Conservation (phyloP, 2,888 invertebrate genomes). For the Alloplasta piceator region DNA sequence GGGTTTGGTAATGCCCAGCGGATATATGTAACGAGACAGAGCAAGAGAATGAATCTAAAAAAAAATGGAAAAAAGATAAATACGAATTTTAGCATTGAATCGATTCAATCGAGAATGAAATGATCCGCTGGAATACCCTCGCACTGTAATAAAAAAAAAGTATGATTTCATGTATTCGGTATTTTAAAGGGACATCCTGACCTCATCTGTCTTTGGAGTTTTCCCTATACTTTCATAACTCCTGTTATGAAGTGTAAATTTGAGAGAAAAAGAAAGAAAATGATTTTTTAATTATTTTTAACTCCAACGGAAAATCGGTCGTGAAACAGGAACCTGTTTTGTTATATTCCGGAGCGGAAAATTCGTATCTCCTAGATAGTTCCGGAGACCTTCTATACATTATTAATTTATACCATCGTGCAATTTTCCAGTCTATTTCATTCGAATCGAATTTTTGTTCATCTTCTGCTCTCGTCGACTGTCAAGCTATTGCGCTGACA, state of each 20-base stretch:
- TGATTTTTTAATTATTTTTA: conserved; percentile 21
- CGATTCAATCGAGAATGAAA: conserved; percentile 9
- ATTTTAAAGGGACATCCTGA: conserved; percentile 6
- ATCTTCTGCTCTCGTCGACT: background rate
- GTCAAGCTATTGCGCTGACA: background rate
- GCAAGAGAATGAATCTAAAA: background rate
- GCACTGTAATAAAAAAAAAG: background rate
- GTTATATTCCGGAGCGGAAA: conserved; percentile 53
- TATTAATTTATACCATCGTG: conserved; percentile 20
- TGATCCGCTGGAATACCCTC: conserved; percentile 2
- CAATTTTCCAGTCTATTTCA: background rate
- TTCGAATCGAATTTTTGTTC: conserved; percentile 8
- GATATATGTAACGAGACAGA: background rate
- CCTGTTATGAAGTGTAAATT: background rate
- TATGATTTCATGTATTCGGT: conserved; percentile 5
- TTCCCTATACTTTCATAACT: background rate
- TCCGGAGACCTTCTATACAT: conserved; percentile 30
- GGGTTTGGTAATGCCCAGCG: background rate
- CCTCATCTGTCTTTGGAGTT: background rate
- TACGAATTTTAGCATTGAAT: conserved; percentile 19
- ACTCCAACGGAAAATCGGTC: conserved; percentile 24
- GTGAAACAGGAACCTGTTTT: background rate
- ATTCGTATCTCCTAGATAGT: conserved; percentile 17
- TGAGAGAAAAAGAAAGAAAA: background rate
- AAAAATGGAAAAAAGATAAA: background rate